Evolutionary conservation across 2,113 vertebrate species (phyloP), one percentile per base, ranked within the genome.

Genomic region (Istiophorus platypterus): DNA sequence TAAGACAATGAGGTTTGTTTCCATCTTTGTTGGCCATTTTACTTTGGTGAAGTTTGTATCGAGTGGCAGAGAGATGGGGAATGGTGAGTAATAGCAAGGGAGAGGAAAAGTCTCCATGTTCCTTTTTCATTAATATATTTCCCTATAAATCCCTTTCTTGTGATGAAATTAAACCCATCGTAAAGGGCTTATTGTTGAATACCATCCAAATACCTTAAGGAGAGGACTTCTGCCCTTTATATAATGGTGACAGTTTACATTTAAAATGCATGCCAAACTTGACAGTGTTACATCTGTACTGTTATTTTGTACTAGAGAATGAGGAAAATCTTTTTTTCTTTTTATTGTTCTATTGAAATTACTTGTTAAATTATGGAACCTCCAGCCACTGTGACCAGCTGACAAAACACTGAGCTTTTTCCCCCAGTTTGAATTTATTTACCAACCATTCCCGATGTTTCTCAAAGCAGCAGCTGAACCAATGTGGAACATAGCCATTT

Each of bases 401-500:
- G 74, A 78, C 58, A 64, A 71, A 85, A 78, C 61, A 76, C 20
- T 1, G 26, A 68, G 67, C 56, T 56, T 68, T 31, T 66, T 31
- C 75, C 75, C 61, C 61, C 29, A 64, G 59, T 74, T 86, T 81
- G 31, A 73, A 83, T 80, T 71, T 56, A 73, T 81, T 78, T 66
- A 7, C 34, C 1, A 2, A 74, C 70, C 78, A 74, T 85, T 81
- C 73, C 29, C 64, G 76, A 64, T 9, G 1, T 27, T 47, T 73
- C 59, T 34, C 49, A 47, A 41, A 76, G 79, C 84, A 84, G 71
- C 88, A 84, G 81, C 74, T 82, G 78, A 83, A 78, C 58, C 49
- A 77, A 78, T 56, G 67, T 72, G 81, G 79, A 82, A 39, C 61
- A 4, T 4, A 11, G 80, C 80, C 74, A 72, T 75, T 61, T 31